These are phyloP conservation scores for Cataglyphis albicans DNA, from an alignment of 2,888 invertebrate species.

Conservation along the genomic window DNA sequence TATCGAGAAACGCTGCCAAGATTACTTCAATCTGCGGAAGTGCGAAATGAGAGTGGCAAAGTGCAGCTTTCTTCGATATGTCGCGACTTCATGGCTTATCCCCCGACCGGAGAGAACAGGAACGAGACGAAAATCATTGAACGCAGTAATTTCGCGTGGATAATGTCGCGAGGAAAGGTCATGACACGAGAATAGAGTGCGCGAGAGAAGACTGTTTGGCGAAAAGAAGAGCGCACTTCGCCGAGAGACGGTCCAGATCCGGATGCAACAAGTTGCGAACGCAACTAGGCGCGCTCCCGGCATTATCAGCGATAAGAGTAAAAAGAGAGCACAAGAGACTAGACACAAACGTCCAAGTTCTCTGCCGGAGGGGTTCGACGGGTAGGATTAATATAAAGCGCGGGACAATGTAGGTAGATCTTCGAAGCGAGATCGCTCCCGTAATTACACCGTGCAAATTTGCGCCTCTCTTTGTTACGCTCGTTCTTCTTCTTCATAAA, in stretches of 20 bases:
- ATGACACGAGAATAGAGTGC: slow-evolving; percentile 12
- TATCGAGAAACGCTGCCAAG: not conserved
- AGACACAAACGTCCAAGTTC: not conserved
- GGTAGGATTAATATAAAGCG: slow-evolving; percentile 29
- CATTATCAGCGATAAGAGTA: slow-evolving; percentile 7
- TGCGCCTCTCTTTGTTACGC: not conserved
- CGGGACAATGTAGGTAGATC: not conserved
- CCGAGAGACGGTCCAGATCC: not conserved
- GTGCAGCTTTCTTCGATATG: not conserved
- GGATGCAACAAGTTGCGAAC: slow-evolving; percentile 61
- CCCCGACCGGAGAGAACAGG: not conserved
- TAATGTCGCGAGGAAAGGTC: slow-evolving; percentile 32
- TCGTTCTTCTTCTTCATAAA: not conserved
- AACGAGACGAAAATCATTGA: slow-evolving; percentile 11
- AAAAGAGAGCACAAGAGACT: not conserved
- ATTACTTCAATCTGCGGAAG: slow-evolving; percentile 13
- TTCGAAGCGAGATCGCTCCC: not conserved
- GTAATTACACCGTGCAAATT: slow-evolving; percentile 10
- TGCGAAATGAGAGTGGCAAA: slow-evolving; percentile 20
- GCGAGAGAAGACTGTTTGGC: not conserved
- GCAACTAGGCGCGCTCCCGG: slow-evolving; percentile 7
- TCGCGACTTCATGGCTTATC: slow-evolving; percentile 17
- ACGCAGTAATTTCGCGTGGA: not conserved
- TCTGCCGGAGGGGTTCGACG: not conserved
- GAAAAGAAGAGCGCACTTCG: slow-evolving; percentile 19